Conservation (phyloP, 2,797 vertebrate species). For the Hyperoplus immaculatus region DNA sequence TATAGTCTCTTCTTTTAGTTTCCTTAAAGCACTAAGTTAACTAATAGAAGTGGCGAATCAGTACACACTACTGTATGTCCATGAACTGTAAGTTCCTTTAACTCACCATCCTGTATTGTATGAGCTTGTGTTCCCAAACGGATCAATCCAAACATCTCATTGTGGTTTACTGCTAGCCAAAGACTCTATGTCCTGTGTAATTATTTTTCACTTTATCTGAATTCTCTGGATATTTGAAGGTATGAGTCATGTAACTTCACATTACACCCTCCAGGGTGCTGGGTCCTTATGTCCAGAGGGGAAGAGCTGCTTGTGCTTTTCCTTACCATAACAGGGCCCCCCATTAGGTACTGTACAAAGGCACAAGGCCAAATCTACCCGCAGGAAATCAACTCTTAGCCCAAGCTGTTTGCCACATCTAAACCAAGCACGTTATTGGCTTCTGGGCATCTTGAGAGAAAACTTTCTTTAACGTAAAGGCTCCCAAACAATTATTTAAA, state of each 20-base stretch:
- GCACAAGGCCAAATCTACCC: not conserved
- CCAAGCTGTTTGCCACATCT: slow-evolving; percentile 1
- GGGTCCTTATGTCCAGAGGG: too few relatives aligned
- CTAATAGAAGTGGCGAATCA: not conserved
- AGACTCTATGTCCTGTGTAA: slow-evolving; percentile 17
- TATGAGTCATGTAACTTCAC: not conserved
- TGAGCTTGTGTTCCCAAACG: not conserved
- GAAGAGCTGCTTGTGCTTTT: not conserved
- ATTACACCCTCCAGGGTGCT: too few relatives aligned
- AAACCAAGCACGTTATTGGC: not conserved
- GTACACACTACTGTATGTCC: too few relatives aligned
- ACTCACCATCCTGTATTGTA: not conserved
- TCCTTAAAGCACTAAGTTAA: not conserved
- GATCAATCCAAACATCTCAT: slow-evolving; percentile 30
- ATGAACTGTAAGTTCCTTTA: not conserved
- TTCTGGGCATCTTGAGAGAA: not conserved
- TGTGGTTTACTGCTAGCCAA: slow-evolving; percentile 33
- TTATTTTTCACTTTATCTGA: slow-evolving; percentile 41
- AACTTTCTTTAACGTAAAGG: not conserved
- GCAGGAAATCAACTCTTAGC: slow-evolving; percentile 21
- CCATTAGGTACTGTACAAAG: not conserved
- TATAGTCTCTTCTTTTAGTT: too few relatives aligned
- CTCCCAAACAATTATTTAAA: not conserved
- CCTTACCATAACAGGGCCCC: not conserved
- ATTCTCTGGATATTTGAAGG: slow-evolving; percentile 41